Base-by-base conservation (phyloP, 2,797 vertebrate genomes). In the Poecilia picta region DNA sequence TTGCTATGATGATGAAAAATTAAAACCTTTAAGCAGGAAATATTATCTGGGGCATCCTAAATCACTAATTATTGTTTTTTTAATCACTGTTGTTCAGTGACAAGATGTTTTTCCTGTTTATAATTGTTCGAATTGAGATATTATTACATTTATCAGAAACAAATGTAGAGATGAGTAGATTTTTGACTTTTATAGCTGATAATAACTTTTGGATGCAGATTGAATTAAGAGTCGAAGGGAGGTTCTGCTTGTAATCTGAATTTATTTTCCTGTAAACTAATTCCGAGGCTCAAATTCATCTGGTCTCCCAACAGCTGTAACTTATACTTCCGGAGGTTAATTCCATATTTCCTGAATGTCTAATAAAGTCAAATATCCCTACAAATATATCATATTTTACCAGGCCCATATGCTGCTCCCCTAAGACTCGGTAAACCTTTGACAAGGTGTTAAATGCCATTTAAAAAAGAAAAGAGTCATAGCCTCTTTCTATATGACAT, bases 381-480 rank as follows among this genome's bases (percentile, higher is more conserved):
- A 59, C 33, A 87, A 83, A 77, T 68, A 70, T 62, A 79, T 85
- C 71, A 66, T 80, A 78, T 89, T 82, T 78, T 87, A 89, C 84
- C 81, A 84, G 81, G 85, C 72, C 77, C 82, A 81, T 62, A 68
- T 85, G 73, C 88, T 88, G 83, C 74, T 55, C 68, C 31, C 51
- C 25, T 72, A 46, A 78, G 70, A 77, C 74, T 25, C 70, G 3
- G 71, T 12, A 64, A 55, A 80, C 81, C 80, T 80, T 87, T 89
- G 87, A 93, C 89, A 92, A 92, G 89, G 87, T 91, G 89, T 86
- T 91, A 89, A 91, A 89, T 85, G 83, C 66, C 4, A 1, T 88
- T 86, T 89, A 23, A 49, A 49, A 23, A 51, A 25, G 88, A 85
- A 87, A 85, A 81, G 87, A 86, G 84, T 92, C 85, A 66, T 49